Evolutionary conservation across 2,113 vertebrate species (phyloP), one percentile per base, ranked within the genome.

Genomic region (Engraulis encrasicolus): DNA sequence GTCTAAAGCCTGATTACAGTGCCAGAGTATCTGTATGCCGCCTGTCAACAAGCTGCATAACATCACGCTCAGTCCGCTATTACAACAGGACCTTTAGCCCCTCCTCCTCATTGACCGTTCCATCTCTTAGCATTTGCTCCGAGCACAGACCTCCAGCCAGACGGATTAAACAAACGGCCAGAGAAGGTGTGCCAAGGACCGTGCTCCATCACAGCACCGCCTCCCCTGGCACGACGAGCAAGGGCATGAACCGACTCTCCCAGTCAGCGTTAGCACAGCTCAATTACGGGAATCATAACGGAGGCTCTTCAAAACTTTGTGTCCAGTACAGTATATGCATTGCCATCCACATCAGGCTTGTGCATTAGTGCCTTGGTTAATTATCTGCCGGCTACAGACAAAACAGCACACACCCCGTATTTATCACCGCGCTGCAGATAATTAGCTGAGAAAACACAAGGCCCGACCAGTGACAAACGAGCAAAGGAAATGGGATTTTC

Each of bases 391-490:
- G 87, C 83, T 87, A 88, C 85, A 90, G 86, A 81, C 78, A 7
- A 81, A n/a, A 85, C 78, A 45, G 54, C 18, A 27, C 81, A 86
- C 90, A 27, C 81, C 86, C 90, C 83, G 85, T 86, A 92, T 91
- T 90, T 90, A 92, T 93, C 91, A 92, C 81, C 84, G 85, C 83
- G 88, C 71, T 87, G 78, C 50, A 92, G 89, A 93, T 92, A 90
- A 93, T 91, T 91, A 88, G 86, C 88, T 92, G 89, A 87, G 89
- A 92, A 91, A 92, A 91, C 89, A 91, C 31, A 36, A 74, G 89
- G 83, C 88, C 71, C 36, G 81, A 18, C 58, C 66, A 91, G 0
- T 81, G 88, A 89, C 81, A 89, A 93, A 91, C 88, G 61, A 88
- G 88, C 78, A 79, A 81, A 77, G 12, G 36, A 78, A 88, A 83